Base-by-base conservation (phyloP, 2,113 vertebrate species). In the Vombatus ursinus region DNA sequence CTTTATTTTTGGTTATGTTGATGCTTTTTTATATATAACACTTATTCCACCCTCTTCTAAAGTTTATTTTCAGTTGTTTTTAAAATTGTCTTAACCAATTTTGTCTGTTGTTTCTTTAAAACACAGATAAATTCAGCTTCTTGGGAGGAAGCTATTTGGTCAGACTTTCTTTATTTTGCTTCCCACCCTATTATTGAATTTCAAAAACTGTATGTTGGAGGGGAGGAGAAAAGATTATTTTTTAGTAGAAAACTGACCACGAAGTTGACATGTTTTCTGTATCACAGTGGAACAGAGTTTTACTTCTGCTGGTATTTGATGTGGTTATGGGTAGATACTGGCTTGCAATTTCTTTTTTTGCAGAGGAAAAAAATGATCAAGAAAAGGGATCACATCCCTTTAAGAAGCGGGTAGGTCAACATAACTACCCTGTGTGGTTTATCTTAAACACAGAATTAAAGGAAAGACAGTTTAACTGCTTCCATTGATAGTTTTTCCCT, bases 291-390 rank as follows among this genome's bases (percentile, higher is more conserved):
- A 97, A 89, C 93, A 49, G 9, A 24, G 68, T 94, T 61, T 31
- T 9, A 61, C 57, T 95, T 90, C 95, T 97, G 37, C 77, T 97
- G 96, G 49, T 4, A 48, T 97, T 95, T 96, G 89, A 93, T 97
- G 95, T 94, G 93, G 96, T 61, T 28, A 31, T 61, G 26, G 57
- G 57, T 61, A 61, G 97, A 93, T 94, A 92, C 93, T 97, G 97
- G 96, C 96, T 96, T 98, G 97, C 95, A 96, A 37, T 97, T 96
- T 97, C 97, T 97, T 94, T 97, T 97, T 98, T 98, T 97, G 77
- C 96, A 98, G 97, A 98, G 97, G 90, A 57, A 96, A 53, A 94
- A 97, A 98, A 96, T 97, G 96, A 97, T 97, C 96, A 93, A 94
- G 97, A 95, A 98, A 97, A 98, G 94, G 96, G 96, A 97, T 95